These are phyloP conservation scores for Aplysia californica DNA, from an alignment of 1,140 invertebrate genomes.

Conservation along the genomic window DNA sequence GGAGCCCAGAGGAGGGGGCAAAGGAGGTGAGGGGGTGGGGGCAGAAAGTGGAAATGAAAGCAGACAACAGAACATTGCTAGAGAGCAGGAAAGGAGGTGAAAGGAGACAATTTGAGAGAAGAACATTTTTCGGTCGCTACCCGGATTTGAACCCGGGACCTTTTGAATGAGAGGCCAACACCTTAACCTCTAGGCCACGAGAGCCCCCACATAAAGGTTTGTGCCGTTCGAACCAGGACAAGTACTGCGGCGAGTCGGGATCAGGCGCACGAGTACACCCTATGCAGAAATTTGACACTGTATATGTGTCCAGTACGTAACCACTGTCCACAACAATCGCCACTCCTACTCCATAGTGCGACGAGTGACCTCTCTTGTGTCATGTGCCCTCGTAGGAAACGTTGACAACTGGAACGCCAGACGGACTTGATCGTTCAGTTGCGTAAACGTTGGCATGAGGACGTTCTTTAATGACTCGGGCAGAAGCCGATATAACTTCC, in stretches of 20 bases:
- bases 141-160: too few relatives aligned
- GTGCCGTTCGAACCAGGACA: neutral
- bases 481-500: neutral
- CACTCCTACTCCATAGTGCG: neutral
- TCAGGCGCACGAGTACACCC: neutral
- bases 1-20: too few relatives aligned
- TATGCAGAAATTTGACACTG: neutral
- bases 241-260: neutral
- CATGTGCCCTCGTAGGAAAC: slow-evolving; percentile 7
- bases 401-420: neutral
- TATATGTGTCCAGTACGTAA: neutral
- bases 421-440: neutral
- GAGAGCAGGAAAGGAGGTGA: too few relatives aligned
- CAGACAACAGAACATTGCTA: too few relatives aligned
- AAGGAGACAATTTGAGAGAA: too few relatives aligned
- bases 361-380: neutral
- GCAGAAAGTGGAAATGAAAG: too few relatives aligned
- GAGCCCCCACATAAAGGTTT: too few relatives aligned
- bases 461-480: too few relatives aligned
- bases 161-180: too few relatives aligned
- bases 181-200: too few relatives aligned
- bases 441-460: neutral
- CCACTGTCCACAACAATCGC: neutral
- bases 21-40: too few relatives aligned
- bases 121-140: too few relatives aligned